phyloP scores from a whole-genome alignment of 2,888 invertebrate genomes.

The Microctonus brassicae region DNA sequence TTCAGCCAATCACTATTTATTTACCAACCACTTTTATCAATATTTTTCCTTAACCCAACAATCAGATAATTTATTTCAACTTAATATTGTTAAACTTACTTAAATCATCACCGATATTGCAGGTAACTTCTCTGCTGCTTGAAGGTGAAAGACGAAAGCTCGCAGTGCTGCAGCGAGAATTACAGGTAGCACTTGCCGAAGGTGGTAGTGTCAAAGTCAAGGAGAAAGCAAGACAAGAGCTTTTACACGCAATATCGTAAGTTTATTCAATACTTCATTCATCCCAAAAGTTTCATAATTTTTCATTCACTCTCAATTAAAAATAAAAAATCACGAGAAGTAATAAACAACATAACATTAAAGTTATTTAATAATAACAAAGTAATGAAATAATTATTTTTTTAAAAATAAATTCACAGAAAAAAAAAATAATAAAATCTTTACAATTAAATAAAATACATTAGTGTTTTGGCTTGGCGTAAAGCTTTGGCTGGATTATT shows the following conservation, averaged over 20 bases:
- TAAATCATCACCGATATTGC: too few relatives aligned
- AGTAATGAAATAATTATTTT: too few relatives aligned
- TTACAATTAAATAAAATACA: slow-evolving; percentile 13
- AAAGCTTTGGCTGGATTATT: slow-evolving; percentile 12
- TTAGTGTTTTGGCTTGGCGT: background rate
- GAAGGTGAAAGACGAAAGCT: slow-evolving; percentile 79
- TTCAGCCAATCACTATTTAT: too few relatives aligned
- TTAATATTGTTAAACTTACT: too few relatives aligned
- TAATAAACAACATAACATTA: too few relatives aligned
- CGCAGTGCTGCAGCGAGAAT: slow-evolving; percentile 76
- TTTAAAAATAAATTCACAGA: background rate
- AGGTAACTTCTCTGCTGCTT: slow-evolving; percentile 79
- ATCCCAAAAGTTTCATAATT: too few relatives aligned
- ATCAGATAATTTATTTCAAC: too few relatives aligned
- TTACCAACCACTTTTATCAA: too few relatives aligned
- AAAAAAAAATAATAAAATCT: background rate
- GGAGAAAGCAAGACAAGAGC: slow-evolving; percentile 77
- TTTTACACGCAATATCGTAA: slow-evolving; percentile 77
- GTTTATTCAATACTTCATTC: slow-evolving; percentile 57
- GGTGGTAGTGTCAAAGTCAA: slow-evolving; percentile 77
- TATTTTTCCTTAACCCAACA: too few relatives aligned
- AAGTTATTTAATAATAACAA: too few relatives aligned
- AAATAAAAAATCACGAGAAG: background rate
- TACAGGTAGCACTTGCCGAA: slow-evolving; percentile 75
- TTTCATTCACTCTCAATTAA: too few relatives aligned